Percentiles rank a stretch among this genome's conserved stretches.
Conservation (phyloP, 2,797 vertebrate genomes). For the Peromyscus eremicus region DNA sequence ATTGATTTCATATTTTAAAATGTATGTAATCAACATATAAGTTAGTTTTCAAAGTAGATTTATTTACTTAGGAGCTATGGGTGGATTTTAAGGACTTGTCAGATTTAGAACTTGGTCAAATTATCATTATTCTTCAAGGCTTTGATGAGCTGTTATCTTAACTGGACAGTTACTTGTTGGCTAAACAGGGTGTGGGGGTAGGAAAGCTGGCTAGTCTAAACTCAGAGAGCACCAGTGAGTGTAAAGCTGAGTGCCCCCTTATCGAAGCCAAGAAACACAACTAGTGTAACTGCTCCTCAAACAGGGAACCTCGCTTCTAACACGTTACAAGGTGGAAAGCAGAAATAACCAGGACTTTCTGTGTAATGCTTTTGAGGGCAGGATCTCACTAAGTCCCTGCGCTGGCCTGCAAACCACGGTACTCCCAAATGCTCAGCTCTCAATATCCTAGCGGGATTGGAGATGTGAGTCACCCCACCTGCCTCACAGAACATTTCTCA, state of each 20-base stretch:
- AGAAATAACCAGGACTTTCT: not conserved
- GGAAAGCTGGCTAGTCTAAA: not conserved
- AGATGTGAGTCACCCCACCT: not conserved
- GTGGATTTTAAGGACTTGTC: not conserved
- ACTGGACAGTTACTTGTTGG: not conserved
- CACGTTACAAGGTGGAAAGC: not conserved
- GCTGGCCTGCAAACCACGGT: not conserved
- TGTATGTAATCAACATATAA: not conserved
- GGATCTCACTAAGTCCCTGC: not conserved
- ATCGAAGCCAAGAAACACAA: not conserved
- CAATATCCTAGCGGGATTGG: too few species aligned
- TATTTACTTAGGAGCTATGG: not conserved
- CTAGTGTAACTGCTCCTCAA: not conserved
- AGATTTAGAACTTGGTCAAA: not conserved
- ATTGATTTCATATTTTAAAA: not conserved
- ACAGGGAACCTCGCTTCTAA: not conserved
- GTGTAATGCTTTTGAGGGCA: not conserved
- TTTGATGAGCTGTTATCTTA: not conserved
- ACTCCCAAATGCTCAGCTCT: not conserved
- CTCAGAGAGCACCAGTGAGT: not conserved
- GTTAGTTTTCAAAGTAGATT: not conserved
- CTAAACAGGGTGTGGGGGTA: not conserved
- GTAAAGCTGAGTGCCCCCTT: not conserved
- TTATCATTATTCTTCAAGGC: not conserved
- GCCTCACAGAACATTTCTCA: not conserved